These are phyloP conservation scores for Halichoerus grypus DNA, from an alignment of 2,113 vertebrate species.

Conservation along the genomic window DNA sequence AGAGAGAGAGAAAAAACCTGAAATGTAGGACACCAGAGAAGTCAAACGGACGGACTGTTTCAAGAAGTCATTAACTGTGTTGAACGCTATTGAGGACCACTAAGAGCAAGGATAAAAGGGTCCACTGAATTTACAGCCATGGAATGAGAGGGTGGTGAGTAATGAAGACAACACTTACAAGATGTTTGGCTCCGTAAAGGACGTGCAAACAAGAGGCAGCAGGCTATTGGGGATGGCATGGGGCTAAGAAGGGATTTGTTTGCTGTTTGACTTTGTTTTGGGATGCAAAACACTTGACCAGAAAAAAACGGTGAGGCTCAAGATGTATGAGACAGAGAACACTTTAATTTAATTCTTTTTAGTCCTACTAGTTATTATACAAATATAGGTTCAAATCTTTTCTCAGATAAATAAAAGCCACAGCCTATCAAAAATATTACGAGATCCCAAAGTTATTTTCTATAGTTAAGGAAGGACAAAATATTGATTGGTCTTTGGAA, in stretches of 20 bases:
- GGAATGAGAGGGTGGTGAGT: not conserved
- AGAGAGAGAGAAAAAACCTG: not conserved
- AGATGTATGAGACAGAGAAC: not conserved
- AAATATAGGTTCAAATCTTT: conserved; percentile 45
- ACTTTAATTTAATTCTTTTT: conserved; percentile 1
- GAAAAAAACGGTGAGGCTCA: not conserved
- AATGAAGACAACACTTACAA: not conserved
- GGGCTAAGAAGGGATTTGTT: not conserved
- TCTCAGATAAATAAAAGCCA: conserved; percentile 31
- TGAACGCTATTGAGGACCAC: not conserved
- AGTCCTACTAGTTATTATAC: not conserved
- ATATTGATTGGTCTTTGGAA: not conserved
- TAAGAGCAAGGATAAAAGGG: not conserved
- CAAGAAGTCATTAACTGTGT: not conserved
- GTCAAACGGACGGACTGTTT: not conserved
- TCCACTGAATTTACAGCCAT: not conserved
- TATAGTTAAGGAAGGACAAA: conserved; percentile 24
- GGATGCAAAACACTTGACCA: not conserved
- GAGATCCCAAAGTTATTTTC: not conserved
- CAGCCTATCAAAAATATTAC: not conserved
- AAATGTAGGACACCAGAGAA: not conserved
- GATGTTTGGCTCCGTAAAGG: not conserved
- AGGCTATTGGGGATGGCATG: not conserved
- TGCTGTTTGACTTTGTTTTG: not conserved
- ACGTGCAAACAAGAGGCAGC: not conserved